Evolutionary conservation across 2,888 invertebrate species (phyloP).

Genomic region (Hypselothyrea guttata): DNA sequence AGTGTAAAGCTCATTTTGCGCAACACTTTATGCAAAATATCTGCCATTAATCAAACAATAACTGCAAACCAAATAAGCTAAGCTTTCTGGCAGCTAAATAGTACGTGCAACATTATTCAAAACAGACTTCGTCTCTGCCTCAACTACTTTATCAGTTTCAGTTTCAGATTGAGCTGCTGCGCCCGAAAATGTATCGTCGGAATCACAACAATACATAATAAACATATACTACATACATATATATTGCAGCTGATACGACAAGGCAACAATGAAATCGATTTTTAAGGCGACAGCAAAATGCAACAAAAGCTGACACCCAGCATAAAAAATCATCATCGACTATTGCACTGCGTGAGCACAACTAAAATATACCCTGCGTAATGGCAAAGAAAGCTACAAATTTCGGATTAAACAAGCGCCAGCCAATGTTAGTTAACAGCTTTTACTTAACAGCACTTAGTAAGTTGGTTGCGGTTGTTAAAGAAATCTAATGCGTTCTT

Average conservation of each 20-base stretch:
- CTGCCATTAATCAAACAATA: too few species aligned
- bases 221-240: conserved; percentile 14
- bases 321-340: conserved; percentile 29
- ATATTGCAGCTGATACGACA: conserved; percentile 54
- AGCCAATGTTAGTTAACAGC: too few species aligned
- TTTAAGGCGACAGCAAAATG: conserved; percentile 45
- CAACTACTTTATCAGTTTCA: not conserved
- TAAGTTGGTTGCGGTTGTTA: too few species aligned
- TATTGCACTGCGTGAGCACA: not conserved
- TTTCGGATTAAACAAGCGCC: too few species aligned
- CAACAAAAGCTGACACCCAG: conserved; percentile 33
- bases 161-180: not conserved
- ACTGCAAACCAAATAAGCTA: conserved; percentile 16
- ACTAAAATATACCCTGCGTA: not conserved
- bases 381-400: too few species aligned
- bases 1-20: too few species aligned
- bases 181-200: not conserved
- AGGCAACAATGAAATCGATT: conserved; percentile 60
- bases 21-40: too few species aligned
- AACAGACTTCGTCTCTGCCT: too few species aligned
- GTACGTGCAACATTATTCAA: too few species aligned
- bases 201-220: conserved; percentile 59
- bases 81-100: conserved; percentile 24
- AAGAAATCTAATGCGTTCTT: too few species aligned
- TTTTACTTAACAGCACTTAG: not conserved